Conservation (phyloP, 2,797 vertebrate genomes). For the Arrhamphus sclerolepis region DNA sequence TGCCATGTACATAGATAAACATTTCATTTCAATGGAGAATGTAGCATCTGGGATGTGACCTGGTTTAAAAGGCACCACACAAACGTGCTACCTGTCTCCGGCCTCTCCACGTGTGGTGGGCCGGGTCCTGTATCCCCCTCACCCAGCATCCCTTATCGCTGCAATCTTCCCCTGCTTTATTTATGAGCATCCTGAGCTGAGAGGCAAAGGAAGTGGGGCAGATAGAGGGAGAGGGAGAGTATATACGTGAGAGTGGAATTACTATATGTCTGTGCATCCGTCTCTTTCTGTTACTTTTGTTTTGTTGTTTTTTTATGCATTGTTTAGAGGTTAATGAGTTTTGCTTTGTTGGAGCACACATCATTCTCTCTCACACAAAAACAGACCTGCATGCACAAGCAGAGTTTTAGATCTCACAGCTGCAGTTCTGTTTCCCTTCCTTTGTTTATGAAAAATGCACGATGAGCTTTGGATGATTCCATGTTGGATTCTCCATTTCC, state of each 20-base stretch:
- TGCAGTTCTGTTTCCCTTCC: background rate
- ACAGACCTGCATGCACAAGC: conserved; percentile 5
- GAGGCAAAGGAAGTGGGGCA: conserved; percentile 5
- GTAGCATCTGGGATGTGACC: background rate
- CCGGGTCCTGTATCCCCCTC: conserved; percentile 38
- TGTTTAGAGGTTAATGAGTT: conserved; percentile 44
- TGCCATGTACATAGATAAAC: no score
- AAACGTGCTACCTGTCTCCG: background rate
- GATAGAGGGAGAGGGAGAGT: conserved; percentile 13
- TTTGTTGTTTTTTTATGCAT: conserved; percentile 32
- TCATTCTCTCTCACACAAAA: conserved; percentile 3
- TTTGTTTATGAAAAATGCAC: conserved; percentile 35
- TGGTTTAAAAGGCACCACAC: background rate
- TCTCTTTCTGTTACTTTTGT: conserved; percentile 14
- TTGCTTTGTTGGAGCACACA: conserved; percentile 17
- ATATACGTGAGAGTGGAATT: conserved; percentile 36
- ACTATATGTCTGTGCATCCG: conserved; percentile 34
- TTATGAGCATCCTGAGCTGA: conserved; percentile 61
- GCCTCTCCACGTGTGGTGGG: conserved; percentile 46
- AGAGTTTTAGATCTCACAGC: conserved; percentile 11
- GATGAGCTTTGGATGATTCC: conserved; percentile 1
- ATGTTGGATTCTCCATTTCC: conserved; percentile 16
- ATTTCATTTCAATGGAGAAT: background rate
- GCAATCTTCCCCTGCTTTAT: conserved; percentile 66
- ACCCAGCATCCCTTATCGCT: conserved; percentile 57